Base-by-base conservation (phyloP, 2,888 invertebrate genomes). In the Hemistola chrysoprasaria region DNA sequence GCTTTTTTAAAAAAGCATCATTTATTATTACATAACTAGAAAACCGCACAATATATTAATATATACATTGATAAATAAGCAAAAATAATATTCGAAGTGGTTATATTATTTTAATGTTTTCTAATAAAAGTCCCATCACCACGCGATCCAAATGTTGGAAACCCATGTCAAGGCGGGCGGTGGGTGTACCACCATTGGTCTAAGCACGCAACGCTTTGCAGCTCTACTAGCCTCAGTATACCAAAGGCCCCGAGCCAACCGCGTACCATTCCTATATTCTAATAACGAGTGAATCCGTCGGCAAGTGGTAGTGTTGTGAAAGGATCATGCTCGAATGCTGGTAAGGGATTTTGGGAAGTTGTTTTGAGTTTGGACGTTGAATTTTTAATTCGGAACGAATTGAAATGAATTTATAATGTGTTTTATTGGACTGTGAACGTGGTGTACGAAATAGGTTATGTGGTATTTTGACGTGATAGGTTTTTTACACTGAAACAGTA, bases 141-240 rank as follows among this genome's bases (percentile, higher is more conserved):
- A 44, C 31, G 39, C 30, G 49, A 54, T 49, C 54, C 67, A 75
- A 78, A 65, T 54, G 86, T 87, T 86, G 50, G 28, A 49, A 31
- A 62, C 70, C 53, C 39, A 82, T 80, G 82, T 35, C 59, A 59
- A 68, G 65, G 71, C 69, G 64, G 65, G 62, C 66, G 72, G 71
- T 73, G 70, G 76, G 78, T 77, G 73, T 77, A 57, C 64, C 71
- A 71, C 63, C 71, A 65, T 62, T 59, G 65, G 61, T 62, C 61
- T 62, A 64, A 71, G 71, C 87, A 87, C 87, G 86, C 87, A 75
- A 86, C 65, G 65, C 63, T 72, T 69, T 72, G 76, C 81, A 76
- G 61, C 71, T 70, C 71, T 4, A 16, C 16, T n/a, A n/a, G n/a
- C 16, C 3, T 78, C 85, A 87, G 86, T 86, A 77, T 63, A 74